Conservation (phyloP, 2,113 vertebrate species). For the Malurus elegans region DNA sequence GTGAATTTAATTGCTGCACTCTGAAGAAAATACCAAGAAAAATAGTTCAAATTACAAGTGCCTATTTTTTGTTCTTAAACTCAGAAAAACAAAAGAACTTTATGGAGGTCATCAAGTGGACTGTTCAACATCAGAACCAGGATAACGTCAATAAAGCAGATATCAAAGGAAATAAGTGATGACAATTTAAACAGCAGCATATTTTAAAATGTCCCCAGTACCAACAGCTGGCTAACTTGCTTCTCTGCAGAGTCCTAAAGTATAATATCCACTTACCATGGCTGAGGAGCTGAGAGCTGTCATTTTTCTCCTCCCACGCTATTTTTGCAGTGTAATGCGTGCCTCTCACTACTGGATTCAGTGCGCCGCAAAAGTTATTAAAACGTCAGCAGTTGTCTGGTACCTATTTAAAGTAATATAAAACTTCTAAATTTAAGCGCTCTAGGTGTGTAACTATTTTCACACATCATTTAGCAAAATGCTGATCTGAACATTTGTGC, state of each 20-base stretch:
- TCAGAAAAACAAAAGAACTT: not conserved
- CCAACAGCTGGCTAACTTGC: not conserved
- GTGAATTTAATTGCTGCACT: not conserved
- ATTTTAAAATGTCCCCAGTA: not conserved
- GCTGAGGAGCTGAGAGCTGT: not conserved
- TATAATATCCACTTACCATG: not conserved
- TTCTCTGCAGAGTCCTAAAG: not conserved
- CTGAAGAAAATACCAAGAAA: not conserved
- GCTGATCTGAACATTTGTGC: not conserved
- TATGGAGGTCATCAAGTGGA: not conserved
- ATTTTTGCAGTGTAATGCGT: not conserved
- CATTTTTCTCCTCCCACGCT: not conserved
- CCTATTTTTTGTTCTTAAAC: not conserved
- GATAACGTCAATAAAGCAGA: rapidly evolving
- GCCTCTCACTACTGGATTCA: not conserved
- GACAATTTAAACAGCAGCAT: not conserved
- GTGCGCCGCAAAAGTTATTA: not conserved
- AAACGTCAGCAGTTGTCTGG: not conserved
- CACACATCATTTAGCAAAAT: not conserved
- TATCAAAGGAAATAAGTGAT: not conserved
- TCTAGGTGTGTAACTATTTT: not conserved
- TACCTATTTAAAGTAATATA: not conserved
- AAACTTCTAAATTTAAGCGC: not conserved
- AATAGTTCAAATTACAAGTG: not conserved
- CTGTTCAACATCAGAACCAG: not conserved